These are phyloP conservation scores for Orchesella cincta DNA, from an alignment of 1,140 invertebrate species.

Conservation along the genomic window DNA sequence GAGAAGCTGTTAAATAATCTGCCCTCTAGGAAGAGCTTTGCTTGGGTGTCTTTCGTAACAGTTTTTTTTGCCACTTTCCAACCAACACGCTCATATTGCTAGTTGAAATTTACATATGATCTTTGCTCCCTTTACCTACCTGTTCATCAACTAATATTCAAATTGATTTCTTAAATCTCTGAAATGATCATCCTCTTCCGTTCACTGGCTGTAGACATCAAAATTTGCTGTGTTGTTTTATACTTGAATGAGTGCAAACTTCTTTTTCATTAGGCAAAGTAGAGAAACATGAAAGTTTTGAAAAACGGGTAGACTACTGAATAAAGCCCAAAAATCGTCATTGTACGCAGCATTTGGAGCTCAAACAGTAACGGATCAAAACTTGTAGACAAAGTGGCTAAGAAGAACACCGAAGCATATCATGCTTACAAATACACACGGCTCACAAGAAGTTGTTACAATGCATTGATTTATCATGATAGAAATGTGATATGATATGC, in stretches of 20 bases:
- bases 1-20: not conserved
- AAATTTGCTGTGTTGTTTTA: not conserved
- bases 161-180: not conserved
- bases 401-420: not conserved
- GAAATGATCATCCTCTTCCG: not conserved
- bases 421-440: not conserved
- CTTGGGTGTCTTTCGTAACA: not conserved
- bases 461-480: not conserved
- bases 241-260: not conserved
- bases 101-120: too few relatives aligned
- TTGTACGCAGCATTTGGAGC: conserved; percentile 4
- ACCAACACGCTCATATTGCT: not conserved
- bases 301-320: not conserved
- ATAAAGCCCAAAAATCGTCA: too few relatives aligned
- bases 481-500: not conserved
- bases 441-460: not conserved
- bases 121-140: not conserved
- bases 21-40: not conserved
- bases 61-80: not conserved
- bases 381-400: not conserved
- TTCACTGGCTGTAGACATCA: not conserved
- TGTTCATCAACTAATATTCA: not conserved
- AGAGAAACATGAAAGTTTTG: not conserved
- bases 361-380: not conserved
- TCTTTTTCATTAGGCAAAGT: not conserved